These are phyloP conservation scores for Thamnaconus septentrionalis DNA, from an alignment of 2,113 vertebrate species.

Conservation along the genomic window DNA sequence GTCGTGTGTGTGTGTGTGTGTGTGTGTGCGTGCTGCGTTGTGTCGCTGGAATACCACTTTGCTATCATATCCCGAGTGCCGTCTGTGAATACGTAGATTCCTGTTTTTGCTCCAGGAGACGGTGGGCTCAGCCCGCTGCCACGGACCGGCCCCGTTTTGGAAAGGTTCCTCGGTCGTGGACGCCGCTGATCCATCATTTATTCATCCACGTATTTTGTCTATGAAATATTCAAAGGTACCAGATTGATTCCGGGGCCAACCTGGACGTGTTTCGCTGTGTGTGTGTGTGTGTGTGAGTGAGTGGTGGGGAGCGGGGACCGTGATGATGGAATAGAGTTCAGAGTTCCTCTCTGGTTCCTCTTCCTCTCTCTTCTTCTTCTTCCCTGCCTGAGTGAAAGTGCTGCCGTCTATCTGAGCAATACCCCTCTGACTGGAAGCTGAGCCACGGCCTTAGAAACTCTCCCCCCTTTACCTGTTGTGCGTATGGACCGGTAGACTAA, in stretches of 20 bases:
- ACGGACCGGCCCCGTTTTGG: slow-evolving; percentile 37
- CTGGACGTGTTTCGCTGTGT: slow-evolving; percentile 23
- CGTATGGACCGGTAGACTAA: no score
- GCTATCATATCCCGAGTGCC: slow-evolving; percentile 31
- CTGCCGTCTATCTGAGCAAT: slow-evolving; percentile 45
- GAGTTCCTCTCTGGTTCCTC: no score
- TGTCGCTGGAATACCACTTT: slow-evolving; percentile 30
- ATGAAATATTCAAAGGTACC: slow-evolving; percentile 46
- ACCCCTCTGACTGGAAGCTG: slow-evolving; percentile 36
- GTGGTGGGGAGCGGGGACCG: no score
- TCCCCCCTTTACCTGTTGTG: neutral
- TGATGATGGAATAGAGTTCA: no score
- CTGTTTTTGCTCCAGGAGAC: slow-evolving; percentile 2
- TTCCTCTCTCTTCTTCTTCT: neutral
- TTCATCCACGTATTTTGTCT: slow-evolving; percentile 43
- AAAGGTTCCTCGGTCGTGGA: slow-evolving; percentile 44
- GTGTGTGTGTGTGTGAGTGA: slow-evolving; percentile 22
- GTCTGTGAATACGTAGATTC: slow-evolving; percentile 33
- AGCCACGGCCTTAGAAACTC: slow-evolving; percentile 47
- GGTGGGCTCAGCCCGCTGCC: neutral
- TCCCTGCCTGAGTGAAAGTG: slow-evolving; percentile 21
- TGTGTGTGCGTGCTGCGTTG: slow-evolving; percentile 42
- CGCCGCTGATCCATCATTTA: slow-evolving; percentile 37
- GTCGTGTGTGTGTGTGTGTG: slow-evolving; percentile 42
- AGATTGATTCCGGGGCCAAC: slow-evolving; percentile 30